Evolutionary conservation across 2,888 invertebrate species (phyloP).

Genomic region (Cryptocephalus moraei): DNA sequence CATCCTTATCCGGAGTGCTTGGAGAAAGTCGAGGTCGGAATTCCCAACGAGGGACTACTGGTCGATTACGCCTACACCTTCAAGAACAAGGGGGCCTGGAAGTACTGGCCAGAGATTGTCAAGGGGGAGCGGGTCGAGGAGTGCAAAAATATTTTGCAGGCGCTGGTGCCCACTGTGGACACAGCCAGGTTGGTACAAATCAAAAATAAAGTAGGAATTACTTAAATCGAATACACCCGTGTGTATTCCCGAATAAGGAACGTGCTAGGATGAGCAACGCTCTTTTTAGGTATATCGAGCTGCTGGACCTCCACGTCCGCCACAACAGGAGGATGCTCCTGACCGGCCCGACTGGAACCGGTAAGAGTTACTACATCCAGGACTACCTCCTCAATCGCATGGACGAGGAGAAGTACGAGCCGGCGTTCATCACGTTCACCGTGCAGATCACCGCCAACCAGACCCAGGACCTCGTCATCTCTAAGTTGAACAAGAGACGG

Average conservation of each 20-base stretch:
- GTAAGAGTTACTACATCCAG: constrained; percentile 75
- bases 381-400: constrained; percentile 59
- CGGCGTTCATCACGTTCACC: constrained; percentile 74
- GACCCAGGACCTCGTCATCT: constrained; percentile 67
- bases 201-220: neutral
- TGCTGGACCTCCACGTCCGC: constrained; percentile 67
- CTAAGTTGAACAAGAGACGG: constrained; percentile 57
- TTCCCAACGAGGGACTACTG: constrained; percentile 68
- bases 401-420: constrained; percentile 57
- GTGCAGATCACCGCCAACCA: constrained; percentile 73
- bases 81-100: constrained; percentile 80
- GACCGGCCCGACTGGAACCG: constrained; percentile 78
- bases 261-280: neutral
- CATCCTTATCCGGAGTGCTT: constrained; percentile 48
- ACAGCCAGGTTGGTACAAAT: constrained; percentile 45
- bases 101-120: constrained; percentile 71
- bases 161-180: constrained; percentile 78
- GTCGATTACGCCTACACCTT: constrained; percentile 70
- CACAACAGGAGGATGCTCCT: constrained; percentile 58
- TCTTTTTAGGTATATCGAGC: constrained; percentile 51
- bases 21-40: constrained; percentile 60
- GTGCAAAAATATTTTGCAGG: constrained; percentile 55
- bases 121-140: constrained; percentile 53
- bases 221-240: neutral
- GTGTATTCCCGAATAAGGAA: neutral